Evolutionary conservation across 2,797 vertebrate species (phyloP).

Genomic region (Notamacropus eugenii): DNA sequence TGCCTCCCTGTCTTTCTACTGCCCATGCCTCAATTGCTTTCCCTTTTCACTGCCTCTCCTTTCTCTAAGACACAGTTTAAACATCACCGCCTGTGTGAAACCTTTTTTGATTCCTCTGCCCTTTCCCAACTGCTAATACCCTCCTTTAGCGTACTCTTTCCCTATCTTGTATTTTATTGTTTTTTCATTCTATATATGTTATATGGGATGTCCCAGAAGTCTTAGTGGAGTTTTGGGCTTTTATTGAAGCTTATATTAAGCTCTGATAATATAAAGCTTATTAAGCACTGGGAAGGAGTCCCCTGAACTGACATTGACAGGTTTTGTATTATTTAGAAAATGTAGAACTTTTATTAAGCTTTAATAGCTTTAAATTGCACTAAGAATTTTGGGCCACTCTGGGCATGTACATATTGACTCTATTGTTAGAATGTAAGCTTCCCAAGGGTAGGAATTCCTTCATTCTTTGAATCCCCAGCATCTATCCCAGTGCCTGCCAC

Average conservation of each 20-base stretch:
- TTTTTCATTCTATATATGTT: background rate
- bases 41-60: too few relatives aligned
- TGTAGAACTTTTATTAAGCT: background rate
- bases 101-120: too few relatives aligned
- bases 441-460: background rate
- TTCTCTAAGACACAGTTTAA: too few relatives aligned
- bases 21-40: too few relatives aligned
- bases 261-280: background rate
- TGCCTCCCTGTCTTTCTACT: too few relatives aligned
- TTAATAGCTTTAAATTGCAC: background rate
- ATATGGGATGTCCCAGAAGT: background rate
- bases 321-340: background rate
- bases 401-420: background rate
- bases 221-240: too few relatives aligned
- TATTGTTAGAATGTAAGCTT: background rate
- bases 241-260: background rate
- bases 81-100: too few relatives aligned
- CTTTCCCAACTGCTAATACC: too few relatives aligned
- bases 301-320: background rate
- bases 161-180: background rate
- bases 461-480: background rate
- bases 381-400: background rate
- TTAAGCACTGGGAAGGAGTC: background rate
- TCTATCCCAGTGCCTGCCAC: background rate
- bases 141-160: background rate